Evolutionary conservation across 2,797 vertebrate species (phyloP).

Genomic region (Alcedo quadribrachys): DNA sequence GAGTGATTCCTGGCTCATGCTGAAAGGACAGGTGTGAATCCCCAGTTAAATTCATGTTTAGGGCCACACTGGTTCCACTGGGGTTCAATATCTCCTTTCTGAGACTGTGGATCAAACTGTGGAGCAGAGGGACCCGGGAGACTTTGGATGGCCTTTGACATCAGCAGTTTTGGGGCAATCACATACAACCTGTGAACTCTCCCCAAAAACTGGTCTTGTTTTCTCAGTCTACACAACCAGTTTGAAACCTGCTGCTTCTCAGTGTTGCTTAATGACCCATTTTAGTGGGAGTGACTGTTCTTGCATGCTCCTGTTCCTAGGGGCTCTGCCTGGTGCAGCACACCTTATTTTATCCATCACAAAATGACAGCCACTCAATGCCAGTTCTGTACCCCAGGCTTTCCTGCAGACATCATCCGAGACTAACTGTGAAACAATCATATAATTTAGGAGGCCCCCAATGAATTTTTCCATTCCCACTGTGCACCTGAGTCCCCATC

Average conservation of each 20-base stretch:
- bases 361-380: not conserved
- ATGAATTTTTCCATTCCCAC: constrained; percentile 7
- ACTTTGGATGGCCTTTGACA: not conserved
- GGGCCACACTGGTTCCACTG: not conserved
- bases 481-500: constrained; percentile 38
- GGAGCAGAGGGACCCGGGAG: accelerated
- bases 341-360: not conserved
- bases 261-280: not conserved
- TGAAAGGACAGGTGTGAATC: not conserved
- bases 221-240: not conserved
- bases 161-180: not conserved
- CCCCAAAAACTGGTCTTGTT: not conserved
- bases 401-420: not conserved
- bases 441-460: constrained; percentile 7
- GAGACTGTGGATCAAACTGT: accelerated
- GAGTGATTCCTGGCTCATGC: not conserved
- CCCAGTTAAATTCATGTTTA: not conserved
- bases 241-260: not conserved
- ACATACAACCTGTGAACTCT: not conserved
- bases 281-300: not conserved
- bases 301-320: not conserved
- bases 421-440: not conserved
- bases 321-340: not conserved
- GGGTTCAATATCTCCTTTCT: not conserved
- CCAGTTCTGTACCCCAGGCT: not conserved